These are phyloP conservation scores for Thyatira batis DNA, from an alignment of 2,888 invertebrate species.

Conservation along the genomic window DNA sequence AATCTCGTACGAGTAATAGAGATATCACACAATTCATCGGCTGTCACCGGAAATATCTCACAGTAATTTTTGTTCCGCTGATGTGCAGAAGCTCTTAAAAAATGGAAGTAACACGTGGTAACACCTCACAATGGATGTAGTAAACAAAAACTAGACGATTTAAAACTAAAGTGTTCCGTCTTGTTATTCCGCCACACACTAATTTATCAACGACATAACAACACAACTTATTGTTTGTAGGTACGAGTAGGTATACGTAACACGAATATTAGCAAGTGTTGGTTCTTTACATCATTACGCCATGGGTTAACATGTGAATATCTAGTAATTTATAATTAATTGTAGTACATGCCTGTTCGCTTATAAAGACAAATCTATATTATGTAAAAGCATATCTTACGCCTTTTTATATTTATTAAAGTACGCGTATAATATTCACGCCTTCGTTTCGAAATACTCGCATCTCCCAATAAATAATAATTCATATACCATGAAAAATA, in stretches of 20 bases:
- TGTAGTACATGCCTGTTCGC: too few species aligned
- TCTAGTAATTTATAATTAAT: too few species aligned
- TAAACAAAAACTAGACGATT: not conserved
- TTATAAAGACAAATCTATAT: too few species aligned
- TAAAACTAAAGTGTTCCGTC: not conserved
- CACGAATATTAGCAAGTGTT: not conserved
- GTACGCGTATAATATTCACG: not conserved
- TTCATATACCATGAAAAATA: conserved; percentile 21
- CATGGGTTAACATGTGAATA: not conserved
- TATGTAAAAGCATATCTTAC: too few species aligned
- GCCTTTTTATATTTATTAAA: too few species aligned
- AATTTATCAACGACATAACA: conserved; percentile 6
- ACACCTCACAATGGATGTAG: conserved; percentile 2
- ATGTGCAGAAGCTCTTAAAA: not conserved
- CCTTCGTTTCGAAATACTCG: not conserved
- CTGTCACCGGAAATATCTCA: conserved; percentile 4
- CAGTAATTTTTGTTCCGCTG: conserved; percentile 1
- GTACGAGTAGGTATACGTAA: too few species aligned
- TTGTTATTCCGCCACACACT: not conserved
- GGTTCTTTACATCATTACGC: not conserved
- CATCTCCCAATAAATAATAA: not conserved
- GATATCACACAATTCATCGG: not conserved
- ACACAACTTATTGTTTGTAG: not conserved
- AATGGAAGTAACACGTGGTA: conserved; percentile 1
- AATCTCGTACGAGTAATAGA: not conserved